Percentiles rank a stretch among this genome's conserved stretches.
Evolutionary conservation across 2,888 invertebrate species (phyloP).

Genomic region (Heliconius sara): DNA sequence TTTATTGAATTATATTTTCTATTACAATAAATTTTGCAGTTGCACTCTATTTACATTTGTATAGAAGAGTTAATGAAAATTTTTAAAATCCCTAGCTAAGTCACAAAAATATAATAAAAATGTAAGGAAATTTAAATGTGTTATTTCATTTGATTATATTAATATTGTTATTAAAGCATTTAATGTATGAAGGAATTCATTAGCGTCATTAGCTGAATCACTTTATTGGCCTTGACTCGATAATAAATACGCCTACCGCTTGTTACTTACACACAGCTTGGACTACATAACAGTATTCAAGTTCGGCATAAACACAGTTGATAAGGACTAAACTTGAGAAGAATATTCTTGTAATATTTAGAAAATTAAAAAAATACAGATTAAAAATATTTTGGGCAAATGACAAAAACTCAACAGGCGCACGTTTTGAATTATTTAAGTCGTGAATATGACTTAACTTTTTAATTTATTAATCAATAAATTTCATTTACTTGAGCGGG

Average conservation of each 20-base stretch:
- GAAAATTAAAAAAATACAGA: background rate
- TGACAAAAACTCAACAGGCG: background rate
- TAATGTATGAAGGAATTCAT: background rate
- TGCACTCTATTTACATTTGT: background rate
- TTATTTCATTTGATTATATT: background rate
- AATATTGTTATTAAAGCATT: background rate
- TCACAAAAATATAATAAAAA: background rate
- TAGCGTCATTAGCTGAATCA: background rate
- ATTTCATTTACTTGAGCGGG: too few species aligned
- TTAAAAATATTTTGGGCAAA: background rate
- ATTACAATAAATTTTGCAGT: background rate
- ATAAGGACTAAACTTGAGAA: slow-evolving; percentile 52
- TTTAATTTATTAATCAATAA: too few species aligned
- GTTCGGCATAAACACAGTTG: slow-evolving; percentile 57
- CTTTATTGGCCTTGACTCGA: slow-evolving; percentile 35
- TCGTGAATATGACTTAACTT: background rate
- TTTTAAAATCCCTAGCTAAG: background rate
- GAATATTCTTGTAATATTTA: background rate
- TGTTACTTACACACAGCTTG: slow-evolving; percentile 47
- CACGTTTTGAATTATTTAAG: background rate
- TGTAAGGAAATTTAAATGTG: background rate
- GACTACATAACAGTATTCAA: slow-evolving; percentile 58
- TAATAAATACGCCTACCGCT: slow-evolving; percentile 51
- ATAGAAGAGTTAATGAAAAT: background rate
- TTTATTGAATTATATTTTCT: slow-evolving; percentile 1